Evolutionary conservation across 1,140 invertebrate genomes (phyloP).

Genomic region (Trichonephila clavipes): DNA sequence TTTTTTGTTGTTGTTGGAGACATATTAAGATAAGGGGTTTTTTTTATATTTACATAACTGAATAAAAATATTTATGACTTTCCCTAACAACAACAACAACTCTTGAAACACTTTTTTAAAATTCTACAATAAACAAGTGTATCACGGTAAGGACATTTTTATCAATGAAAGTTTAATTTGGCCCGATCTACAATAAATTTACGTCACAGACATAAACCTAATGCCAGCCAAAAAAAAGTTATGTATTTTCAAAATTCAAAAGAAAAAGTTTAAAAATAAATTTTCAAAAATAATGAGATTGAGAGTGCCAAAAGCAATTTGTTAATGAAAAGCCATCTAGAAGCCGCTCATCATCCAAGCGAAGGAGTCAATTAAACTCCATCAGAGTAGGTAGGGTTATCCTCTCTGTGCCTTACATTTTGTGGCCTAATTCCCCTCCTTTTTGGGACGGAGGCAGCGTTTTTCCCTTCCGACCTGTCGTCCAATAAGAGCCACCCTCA

Average conservation of each 20-base stretch:
- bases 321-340: neutral
- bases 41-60: too few species aligned
- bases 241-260: neutral
- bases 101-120: too few species aligned
- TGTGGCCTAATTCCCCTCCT: conserved; percentile 51
- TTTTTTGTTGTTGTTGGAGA: too few species aligned
- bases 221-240: neutral
- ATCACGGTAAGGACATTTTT: too few species aligned
- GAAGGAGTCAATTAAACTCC: neutral
- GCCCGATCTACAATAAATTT: too few species aligned
- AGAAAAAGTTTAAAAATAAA: neutral
- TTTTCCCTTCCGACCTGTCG: conserved; percentile 20
- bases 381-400: conserved; percentile 14
- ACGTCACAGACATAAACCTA: neutral
- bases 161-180: too few species aligned
- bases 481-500: conserved; percentile 69
- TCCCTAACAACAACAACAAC: too few species aligned
- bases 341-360: neutral
- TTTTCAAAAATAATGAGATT: neutral
- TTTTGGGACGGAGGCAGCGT: conserved; percentile 51
- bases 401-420: neutral
- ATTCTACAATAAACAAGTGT: too few species aligned
- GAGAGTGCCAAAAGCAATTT: neutral
- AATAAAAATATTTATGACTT: too few species aligned
- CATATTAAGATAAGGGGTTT: too few species aligned